Evolutionary conservation across 2,797 vertebrate genomes (phyloP), one percentile per base, ranked within the genome.

Genomic region (Gadopsis bispinosus): DNA sequence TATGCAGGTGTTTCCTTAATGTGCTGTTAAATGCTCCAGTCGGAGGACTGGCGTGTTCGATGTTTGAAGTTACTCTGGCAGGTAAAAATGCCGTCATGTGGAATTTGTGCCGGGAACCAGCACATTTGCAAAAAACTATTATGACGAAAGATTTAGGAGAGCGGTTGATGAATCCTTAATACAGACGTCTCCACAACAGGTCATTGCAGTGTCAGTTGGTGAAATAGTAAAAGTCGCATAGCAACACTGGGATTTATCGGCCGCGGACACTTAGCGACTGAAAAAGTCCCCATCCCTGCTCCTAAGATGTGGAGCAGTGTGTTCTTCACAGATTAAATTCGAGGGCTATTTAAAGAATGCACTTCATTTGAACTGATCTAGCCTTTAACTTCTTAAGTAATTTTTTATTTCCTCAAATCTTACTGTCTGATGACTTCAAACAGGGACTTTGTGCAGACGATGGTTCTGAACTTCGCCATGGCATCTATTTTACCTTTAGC

Each of bases 301-400:
- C 43, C 16, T 64, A n/a, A 73, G 33, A 79, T 16, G 68, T 45
- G 47, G 58, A 80, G 26, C 76, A 61, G 45, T 43, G 41, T 63
- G 35, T 50, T 84, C 78, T 77, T 79, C 69, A 16, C 59, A 74
- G 84, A 87, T 84, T 87, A 58, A 73, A 76, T 71, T 74, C 22
- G 5, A 63, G 70, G 72, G 69, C 65, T 86, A 85, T 89, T 88
- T 87, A 81, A 88, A 81, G 81, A 85, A 75, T 20, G 55, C 61
- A 81, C 90, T 87, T 77, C 31, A 74, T 64, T 33, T 90, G 83
- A 93, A 56, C 22, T 55, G 56, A 80, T 83, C 71, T 53, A 26
- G 61, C 77, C 77, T 79, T 67, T 73, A 67, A 78, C 66, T 72
- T 63, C 47, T 58, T 54, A 33, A 13, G 68, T 79, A 61, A 37